Base-by-base conservation (phyloP, 2,113 vertebrate genomes). In the Microtus montanus region DNA sequence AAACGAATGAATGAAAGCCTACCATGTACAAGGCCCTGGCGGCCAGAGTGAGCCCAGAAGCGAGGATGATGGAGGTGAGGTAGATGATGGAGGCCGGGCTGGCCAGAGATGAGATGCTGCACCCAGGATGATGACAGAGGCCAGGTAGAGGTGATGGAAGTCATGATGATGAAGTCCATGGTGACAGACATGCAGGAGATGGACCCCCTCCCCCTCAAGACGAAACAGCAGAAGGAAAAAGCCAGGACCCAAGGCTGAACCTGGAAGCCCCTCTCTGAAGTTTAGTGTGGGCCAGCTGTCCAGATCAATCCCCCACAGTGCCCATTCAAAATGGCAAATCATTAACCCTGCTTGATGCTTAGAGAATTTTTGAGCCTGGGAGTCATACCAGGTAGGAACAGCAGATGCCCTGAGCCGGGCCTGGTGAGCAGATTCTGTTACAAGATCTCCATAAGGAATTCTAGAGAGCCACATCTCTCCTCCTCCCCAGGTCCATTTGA, bases 21-120 rank as follows among this genome's bases (percentile, higher is more conserved):
- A 90, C 95, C 95, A 97, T 97, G 97, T 97, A 97, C 97, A 97
- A 97, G 95, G 97, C 97, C 97, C 97, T 97, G 95, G 94, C 54
- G 92, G 96, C 97, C 95, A 97, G 97, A 96, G 49, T 54, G 87
- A 91, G 94, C 84, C 93, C 87, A 20, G 90, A 66, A 52, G 94
- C 75, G 58, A 87, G 92, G 90, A 64, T 64, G 93, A 75, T 61
- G 94, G 82, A 91, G 94, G 49, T 54, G 87, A 95, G 86, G 92
- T 24, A 0, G 92, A 74, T 83, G 96, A 73, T n/a, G 71, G 79
- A 64, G 83, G 30, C 87, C 4, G 74, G 77, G 77, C 35, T 8
- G 88, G 77, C 94, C 92, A 61, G 75, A 88, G 97, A 70, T 90
- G 97, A 94, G 87, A 58, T n/a, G 97, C 94, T 33, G 84, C 2